phyloP scores from a whole-genome alignment of 2,113 vertebrate species.

The Otis tarda region DNA sequence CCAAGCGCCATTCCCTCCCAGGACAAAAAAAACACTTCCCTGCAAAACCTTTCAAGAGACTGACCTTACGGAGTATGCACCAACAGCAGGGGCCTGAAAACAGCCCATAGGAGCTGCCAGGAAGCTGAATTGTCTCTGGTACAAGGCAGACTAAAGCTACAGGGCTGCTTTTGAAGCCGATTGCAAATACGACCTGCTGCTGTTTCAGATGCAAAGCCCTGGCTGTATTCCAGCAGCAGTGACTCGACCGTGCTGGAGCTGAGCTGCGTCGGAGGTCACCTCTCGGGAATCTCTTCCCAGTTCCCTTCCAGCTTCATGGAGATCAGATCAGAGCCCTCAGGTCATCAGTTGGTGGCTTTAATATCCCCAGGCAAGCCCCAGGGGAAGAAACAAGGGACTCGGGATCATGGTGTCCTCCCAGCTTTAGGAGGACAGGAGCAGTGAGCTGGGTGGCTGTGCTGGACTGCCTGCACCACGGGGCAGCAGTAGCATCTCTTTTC shows the following conservation, averaged over 20 bases:
- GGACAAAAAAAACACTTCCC: not conserved
- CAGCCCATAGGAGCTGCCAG: not conserved
- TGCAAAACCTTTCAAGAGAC: not conserved
- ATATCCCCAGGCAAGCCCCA: not conserved
- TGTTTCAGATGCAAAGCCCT: not conserved
- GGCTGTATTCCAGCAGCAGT: not conserved
- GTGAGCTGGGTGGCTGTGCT: not conserved
- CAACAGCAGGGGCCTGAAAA: not conserved
- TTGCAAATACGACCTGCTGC: not conserved
- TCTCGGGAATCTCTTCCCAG: not conserved
- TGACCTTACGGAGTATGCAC: fast-evolving
- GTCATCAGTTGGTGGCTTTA: not conserved
- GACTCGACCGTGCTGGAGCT: not conserved
- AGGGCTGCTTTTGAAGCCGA: not conserved
- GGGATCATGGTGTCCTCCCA: not conserved
- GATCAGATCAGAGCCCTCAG: not conserved
- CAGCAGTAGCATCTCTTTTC: not conserved
- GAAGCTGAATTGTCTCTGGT: not conserved
- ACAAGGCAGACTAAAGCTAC: not conserved
- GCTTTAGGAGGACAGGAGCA: not conserved
- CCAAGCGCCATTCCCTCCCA: not conserved
- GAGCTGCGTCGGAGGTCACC: fast-evolving
- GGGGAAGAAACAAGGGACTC: not conserved
- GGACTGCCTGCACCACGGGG: not conserved
- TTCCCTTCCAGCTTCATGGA: not conserved